Evolutionary conservation across 2,888 invertebrate genomes (phyloP), one percentile per base, ranked within the genome.

Genomic region (Rotaria macrura): DNA sequence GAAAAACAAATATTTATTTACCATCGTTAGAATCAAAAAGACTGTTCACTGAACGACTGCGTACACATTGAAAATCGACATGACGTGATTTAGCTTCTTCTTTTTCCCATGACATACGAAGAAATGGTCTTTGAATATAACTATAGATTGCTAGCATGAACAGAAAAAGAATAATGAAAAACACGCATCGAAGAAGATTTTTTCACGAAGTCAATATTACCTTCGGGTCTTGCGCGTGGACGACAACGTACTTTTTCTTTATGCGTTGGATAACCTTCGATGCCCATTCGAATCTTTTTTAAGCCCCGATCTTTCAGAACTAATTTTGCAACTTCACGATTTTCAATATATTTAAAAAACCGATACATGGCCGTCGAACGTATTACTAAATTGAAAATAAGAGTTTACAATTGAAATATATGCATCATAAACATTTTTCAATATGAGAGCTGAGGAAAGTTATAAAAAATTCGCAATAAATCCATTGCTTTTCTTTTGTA

Each of bases 61-160:
- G 97, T 85, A 98, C 96, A 90, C 97, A 98, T 92, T 98, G 96
- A 87, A 98, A 99, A 91, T 99, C 99, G 0, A 99, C 99, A 90
- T 99, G 99, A 1, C 99, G 94, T 89, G 96, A 96, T 90, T 97
- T 97, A 0, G 97, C 98, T 89, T 99, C 99, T 89, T 99, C 99
- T 89, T 99, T 99, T 90, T 99, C 99, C 99, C 99, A 99, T 0
- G 96, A 96, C 95, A 96, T 96, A 90, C 97, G 96, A 85, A 99
- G 95, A 91, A 99, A 99, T 0, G 99, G 99, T 1, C 99, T 93
- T 90, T 99, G 99, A 0, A 99, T 98, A 91, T 99, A 99, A 92
- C 98, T 99, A 92, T 99, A 99, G 88, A 99, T 97, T 2, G 79
- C 79, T 79, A 43, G 23, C 38, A 72, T 20, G 12, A 72, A 9